Percentiles rank a stretch among this genome's conserved stretches.
Evolutionary conservation across 2,888 invertebrate genomes (phyloP).

Genomic region (Polyploca ridens): DNA sequence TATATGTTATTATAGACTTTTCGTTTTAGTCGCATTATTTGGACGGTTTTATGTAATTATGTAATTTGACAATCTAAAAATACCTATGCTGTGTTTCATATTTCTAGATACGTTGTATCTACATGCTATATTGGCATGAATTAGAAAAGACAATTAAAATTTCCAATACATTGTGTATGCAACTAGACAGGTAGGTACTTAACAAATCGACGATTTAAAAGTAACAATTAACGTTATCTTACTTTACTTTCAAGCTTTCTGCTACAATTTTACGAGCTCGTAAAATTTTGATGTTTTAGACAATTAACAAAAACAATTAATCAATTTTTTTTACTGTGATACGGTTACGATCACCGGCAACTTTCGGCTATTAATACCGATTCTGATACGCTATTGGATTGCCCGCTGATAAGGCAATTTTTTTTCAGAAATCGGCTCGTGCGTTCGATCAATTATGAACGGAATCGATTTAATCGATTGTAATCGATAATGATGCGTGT

Average conservation of each 20-base stretch:
- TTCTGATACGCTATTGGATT: constrained; percentile 28
- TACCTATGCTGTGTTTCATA: too few relatives aligned
- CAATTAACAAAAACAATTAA: constrained; percentile 10
- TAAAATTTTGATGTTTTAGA: constrained; percentile 23
- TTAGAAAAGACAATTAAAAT: too few relatives aligned
- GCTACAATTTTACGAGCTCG: constrained; percentile 9
- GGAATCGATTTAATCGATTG: constrained; percentile 72
- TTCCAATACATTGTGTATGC: too few relatives aligned
- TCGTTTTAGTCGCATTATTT: neutral
- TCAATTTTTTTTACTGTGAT: constrained; percentile 50
- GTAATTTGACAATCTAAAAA: too few relatives aligned
- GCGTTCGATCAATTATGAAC: constrained; percentile 74
- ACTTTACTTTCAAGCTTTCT: constrained; percentile 11
- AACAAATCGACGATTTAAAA: neutral
- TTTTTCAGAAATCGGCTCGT: constrained; percentile 49
- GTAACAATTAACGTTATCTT: neutral
- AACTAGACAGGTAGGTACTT: too few relatives aligned
- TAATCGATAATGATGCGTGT: constrained; percentile 74
- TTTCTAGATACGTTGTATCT: too few relatives aligned
- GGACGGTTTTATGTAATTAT: too few relatives aligned
- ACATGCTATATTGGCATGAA: too few relatives aligned
- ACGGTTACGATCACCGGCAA: constrained; percentile 58
- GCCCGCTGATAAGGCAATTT: constrained; percentile 26
- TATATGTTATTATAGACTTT: neutral
- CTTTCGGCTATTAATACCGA: constrained; percentile 66